Percentiles rank a stretch among this genome's conserved stretches.
These are phyloP conservation scores for Ictalurus furcatus DNA, from an alignment of 2,113 vertebrate species.

Conservation along the genomic window DNA sequence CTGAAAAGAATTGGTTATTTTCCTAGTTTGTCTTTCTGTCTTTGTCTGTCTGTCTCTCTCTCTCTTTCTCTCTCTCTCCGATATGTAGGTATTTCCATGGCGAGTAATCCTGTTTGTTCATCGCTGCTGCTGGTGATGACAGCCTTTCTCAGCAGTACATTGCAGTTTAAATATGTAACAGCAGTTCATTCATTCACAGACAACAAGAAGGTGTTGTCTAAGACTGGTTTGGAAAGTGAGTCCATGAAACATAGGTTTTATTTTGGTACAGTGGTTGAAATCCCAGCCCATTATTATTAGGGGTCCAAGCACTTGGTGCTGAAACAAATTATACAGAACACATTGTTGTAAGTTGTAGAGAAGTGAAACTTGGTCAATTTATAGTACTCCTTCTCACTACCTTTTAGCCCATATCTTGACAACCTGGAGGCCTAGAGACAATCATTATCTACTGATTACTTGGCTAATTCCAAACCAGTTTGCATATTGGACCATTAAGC, in stretches of 20 bases:
- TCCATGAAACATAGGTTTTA: background rate
- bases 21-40: slow-evolving; percentile 55
- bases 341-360: background rate
- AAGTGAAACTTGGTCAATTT: background rate
- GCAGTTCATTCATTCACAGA: slow-evolving; percentile 1
- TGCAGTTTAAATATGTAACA: slow-evolving; percentile 44
- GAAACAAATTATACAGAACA: background rate
- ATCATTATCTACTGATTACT: background rate
- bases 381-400: background rate
- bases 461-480: background rate
- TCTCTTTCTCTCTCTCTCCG: slow-evolving; percentile 54
- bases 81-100: slow-evolving; percentile 65
- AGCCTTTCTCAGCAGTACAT: slow-evolving; percentile 59
- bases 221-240: background rate
- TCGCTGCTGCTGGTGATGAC: slow-evolving; percentile 53
- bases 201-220: slow-evolving; percentile 5
- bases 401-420: background rate
- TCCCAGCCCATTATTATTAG: background rate
- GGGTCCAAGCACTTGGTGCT: background rate
- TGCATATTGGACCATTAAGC: background rate
- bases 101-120: slow-evolving; percentile 68
- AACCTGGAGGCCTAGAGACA: background rate
- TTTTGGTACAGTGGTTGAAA: background rate
- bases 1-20: slow-evolving; percentile 14
- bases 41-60: slow-evolving; percentile 59